Percentiles rank a stretch among this genome's conserved stretches.
Evolutionary conservation across 1,140 invertebrate species (phyloP).

Genomic region (Eurosta solidaginis): DNA sequence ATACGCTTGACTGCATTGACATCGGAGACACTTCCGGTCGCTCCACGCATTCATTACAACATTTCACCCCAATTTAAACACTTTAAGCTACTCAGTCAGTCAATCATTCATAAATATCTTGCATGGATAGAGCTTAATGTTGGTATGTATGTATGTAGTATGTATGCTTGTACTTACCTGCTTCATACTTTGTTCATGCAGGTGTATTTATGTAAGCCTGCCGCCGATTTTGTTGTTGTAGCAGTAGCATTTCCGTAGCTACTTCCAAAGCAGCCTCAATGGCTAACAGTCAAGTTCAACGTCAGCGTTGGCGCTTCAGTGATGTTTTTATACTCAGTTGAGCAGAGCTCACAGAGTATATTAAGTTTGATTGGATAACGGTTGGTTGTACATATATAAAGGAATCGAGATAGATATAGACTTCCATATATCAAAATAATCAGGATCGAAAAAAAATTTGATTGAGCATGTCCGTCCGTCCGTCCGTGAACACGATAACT

Average conservation of each 20-base stretch:
- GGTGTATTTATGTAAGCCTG: background rate
- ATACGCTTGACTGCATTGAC: background rate
- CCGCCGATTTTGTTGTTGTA: background rate
- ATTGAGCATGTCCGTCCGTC: no score
- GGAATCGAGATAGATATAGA: no score
- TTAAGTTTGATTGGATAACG: background rate
- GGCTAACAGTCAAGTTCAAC: slow-evolving; percentile 17
- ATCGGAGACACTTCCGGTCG: background rate
- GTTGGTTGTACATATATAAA: no score
- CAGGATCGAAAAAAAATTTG: no score
- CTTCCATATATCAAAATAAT: no score
- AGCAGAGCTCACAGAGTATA: no score
- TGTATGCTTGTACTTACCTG: background rate
- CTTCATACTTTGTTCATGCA: background rate
- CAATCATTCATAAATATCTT: slow-evolving; percentile 10
- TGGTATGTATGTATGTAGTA: no score
- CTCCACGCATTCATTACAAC: background rate
- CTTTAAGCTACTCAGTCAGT: background rate
- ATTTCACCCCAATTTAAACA: slow-evolving; percentile 10
- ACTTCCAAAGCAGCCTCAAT: background rate
- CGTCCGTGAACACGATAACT: no score
- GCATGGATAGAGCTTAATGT: no score
- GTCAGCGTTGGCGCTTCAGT: background rate
- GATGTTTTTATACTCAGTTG: background rate
- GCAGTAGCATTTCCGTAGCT: background rate